These are phyloP conservation scores for Piscicola geometra DNA, from an alignment of 2,888 invertebrate genomes.

Conservation along the genomic window DNA sequence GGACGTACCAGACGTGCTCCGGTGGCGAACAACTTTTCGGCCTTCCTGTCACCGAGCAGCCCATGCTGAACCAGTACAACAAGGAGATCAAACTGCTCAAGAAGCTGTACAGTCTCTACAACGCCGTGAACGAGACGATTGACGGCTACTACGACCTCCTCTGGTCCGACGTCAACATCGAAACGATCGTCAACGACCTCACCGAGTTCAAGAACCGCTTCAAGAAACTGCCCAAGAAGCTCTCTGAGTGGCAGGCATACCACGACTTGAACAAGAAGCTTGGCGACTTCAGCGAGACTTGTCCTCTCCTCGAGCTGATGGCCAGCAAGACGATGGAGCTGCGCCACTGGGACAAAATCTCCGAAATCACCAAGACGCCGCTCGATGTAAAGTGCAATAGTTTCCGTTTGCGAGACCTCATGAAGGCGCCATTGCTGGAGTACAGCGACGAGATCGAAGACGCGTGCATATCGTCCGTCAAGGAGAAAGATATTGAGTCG, in stretches of 20 bases:
- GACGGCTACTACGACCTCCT: slow-evolving; percentile 54
- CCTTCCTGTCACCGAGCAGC: slow-evolving; percentile 52
- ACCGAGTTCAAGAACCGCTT: slow-evolving; percentile 50
- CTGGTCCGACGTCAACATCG: slow-evolving; percentile 55
- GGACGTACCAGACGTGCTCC: slow-evolving; percentile 51
- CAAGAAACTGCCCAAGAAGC: slow-evolving; percentile 73
- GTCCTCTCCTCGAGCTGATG: slow-evolving; percentile 80
- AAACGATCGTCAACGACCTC: slow-evolving; percentile 53
- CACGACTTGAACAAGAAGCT: slow-evolving; percentile 79
- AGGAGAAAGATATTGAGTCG: slow-evolving; percentile 84
- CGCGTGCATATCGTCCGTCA: slow-evolving; percentile 80
- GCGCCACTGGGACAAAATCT: slow-evolving; percentile 70
- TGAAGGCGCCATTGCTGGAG: slow-evolving; percentile 77
- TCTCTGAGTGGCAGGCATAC: slow-evolving; percentile 83
- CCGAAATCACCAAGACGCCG: slow-evolving; percentile 62
- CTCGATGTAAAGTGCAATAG: slow-evolving; percentile 75
- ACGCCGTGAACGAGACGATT: slow-evolving; percentile 52
- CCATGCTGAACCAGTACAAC: slow-evolving; percentile 48
- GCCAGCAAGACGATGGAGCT: slow-evolving; percentile 79
- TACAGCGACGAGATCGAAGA: slow-evolving; percentile 84
- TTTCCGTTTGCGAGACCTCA: slow-evolving; percentile 73
- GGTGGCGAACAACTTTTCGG: slow-evolving; percentile 55
- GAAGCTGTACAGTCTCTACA: slow-evolving; percentile 54
- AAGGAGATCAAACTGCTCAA: slow-evolving; percentile 54
- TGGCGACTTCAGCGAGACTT: slow-evolving; percentile 82